Conservation (phyloP, 2,113 vertebrate species). For the Trogon melanurus region DNA sequence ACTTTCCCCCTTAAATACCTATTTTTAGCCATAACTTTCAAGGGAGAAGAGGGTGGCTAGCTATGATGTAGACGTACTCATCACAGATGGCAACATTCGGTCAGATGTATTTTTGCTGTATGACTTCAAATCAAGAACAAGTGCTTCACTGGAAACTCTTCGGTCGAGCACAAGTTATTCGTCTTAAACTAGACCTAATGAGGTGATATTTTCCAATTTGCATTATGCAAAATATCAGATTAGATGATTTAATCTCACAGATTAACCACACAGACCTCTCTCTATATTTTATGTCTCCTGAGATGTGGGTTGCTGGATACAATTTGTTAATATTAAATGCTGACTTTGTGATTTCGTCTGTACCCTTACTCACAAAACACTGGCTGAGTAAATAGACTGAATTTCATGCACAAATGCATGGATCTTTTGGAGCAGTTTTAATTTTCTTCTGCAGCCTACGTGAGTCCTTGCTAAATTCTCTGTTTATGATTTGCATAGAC, state of each 20-base stretch:
- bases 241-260: neutral
- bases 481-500: neutral
- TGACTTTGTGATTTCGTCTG: neutral
- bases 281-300: neutral
- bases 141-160: neutral
- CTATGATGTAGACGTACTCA: neutral
- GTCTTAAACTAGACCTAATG: neutral
- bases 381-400: neutral
- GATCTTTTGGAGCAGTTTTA: neutral
- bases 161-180: neutral
- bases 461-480: neutral
- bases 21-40: neutral
- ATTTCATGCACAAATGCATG: neutral
- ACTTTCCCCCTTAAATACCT: neutral
- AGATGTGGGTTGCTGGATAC: neutral
- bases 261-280: neutral
- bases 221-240: neutral
- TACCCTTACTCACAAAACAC: neutral
- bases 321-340: neutral
- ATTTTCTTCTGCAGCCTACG: neutral
- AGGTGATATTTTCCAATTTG: neutral
- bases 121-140: neutral
- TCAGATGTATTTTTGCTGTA: neutral
- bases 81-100: neutral
- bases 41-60: neutral